Conservation (phyloP, 2,888 invertebrate species). For the Meganola albula region DNA sequence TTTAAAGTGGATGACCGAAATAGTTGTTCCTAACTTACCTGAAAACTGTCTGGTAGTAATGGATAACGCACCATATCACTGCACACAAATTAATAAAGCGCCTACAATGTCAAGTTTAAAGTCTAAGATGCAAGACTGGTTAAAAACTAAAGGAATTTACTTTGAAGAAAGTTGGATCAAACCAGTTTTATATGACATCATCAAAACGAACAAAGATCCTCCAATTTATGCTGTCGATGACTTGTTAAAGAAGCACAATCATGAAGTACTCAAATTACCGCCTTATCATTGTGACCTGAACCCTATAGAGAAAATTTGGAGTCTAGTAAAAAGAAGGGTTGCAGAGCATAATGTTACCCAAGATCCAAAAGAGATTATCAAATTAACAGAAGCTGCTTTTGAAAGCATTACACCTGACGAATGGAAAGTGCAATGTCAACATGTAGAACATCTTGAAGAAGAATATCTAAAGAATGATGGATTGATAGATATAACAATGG, state of each 20-base stretch:
- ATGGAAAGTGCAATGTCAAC: too few species aligned
- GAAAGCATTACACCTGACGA: too few species aligned
- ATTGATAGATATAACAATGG: too few species aligned
- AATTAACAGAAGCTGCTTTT: too few species aligned
- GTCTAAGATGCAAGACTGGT: conserved; percentile 12
- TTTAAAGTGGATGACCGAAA: not conserved
- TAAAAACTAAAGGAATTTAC: conserved; percentile 15
- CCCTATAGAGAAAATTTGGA: not conserved
- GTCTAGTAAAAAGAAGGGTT: too few species aligned
- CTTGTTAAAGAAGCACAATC: conserved; percentile 11
- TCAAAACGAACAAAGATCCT: conserved; percentile 22
- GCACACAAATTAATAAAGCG: conserved; percentile 4
- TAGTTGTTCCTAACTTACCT: not conserved
- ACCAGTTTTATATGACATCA: conserved; percentile 14
- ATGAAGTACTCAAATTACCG: conserved; percentile 17
- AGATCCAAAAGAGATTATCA: too few species aligned
- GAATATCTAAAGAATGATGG: too few species aligned
- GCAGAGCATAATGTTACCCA: too few species aligned
- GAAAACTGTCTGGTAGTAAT: too few species aligned
- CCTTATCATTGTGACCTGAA: conserved; percentile 17
- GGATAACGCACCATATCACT: not conserved
- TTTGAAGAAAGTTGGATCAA: conserved; percentile 15
- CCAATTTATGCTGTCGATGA: conserved; percentile 14
- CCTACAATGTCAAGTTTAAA: conserved; percentile 19
- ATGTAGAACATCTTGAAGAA: too few species aligned